A percentile compares a stretch with the other conserved stretches of the same genome.
These are phyloP conservation scores for Cataglyphis altisquamis DNA, from an alignment of 2,888 invertebrate genomes.

Conservation along the genomic window DNA sequence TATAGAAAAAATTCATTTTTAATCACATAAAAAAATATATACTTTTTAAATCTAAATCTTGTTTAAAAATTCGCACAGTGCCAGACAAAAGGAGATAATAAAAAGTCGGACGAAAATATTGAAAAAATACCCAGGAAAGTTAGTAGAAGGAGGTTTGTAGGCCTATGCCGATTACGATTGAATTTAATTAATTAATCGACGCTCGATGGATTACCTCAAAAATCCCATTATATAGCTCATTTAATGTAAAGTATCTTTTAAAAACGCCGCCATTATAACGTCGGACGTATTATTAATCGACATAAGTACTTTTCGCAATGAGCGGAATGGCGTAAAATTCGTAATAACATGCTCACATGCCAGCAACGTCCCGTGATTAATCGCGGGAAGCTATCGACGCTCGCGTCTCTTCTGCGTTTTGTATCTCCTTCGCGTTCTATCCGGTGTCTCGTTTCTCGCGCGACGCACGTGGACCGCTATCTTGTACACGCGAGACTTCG, in stretches of 20 bases:
- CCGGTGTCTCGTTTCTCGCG: slow-evolving; percentile 1
- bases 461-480: slow-evolving; percentile 2
- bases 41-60: background rate
- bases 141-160: slow-evolving; percentile 50
- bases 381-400: slow-evolving; percentile 41
- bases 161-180: slow-evolving; percentile 43
- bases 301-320: slow-evolving; percentile 25
- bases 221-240: slow-evolving; percentile 45
- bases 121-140: slow-evolving; percentile 29
- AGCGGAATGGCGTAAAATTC: slow-evolving; percentile 45
- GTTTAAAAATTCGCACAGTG: background rate
- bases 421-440: background rate
- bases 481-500: background rate
- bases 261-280: slow-evolving; percentile 9
- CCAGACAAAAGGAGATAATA: background rate
- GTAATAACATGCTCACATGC: slow-evolving; percentile 38
- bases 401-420: background rate
- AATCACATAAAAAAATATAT: background rate
- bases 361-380: slow-evolving; percentile 39
- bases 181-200: slow-evolving; percentile 42
- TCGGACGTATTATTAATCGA: slow-evolving; percentile 52
- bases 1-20: background rate
- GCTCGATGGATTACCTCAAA: slow-evolving; percentile 40
- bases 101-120: slow-evolving; percentile 23
- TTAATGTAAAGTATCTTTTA: slow-evolving; percentile 33